Evolutionary conservation across 2,113 vertebrate species (phyloP), one percentile per base, ranked within the genome.

Genomic region (Dicaeum eximium): DNA sequence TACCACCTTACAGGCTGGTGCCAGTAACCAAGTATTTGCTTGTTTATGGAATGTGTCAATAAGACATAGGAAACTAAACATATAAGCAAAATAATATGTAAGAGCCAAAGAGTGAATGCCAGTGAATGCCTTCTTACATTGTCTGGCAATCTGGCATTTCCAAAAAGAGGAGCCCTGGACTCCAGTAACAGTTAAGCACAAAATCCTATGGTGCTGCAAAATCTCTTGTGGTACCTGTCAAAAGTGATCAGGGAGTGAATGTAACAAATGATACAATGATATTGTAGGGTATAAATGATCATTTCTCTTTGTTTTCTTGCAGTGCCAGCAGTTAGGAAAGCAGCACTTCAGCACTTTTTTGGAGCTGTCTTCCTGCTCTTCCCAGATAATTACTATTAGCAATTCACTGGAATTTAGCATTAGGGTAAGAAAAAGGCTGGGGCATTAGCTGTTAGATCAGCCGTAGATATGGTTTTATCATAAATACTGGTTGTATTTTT

Each of bases 211-310:
- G 23, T 86, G 54, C 79, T 93, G 48, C 53, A 71, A 25, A 48
- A 64, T 67, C 3, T 4, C 11, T 25, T 33, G 56, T 30, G 37
- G 28, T 61, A 33, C 57, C 25, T 83, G 51, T 80, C 42, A 50
- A 58, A 92, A 70, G 22, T 50, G 31, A 7, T 35, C 17, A 5
- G 8, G 21, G 50, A 35, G 45, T 77, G 60, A 70, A 53, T 11
- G 69, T 69, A 71, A 18, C 22, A 78, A 19, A 25, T 0, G 1
- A 54, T 27, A 33, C 17, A 51, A 20, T 51, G 31, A 57, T 54
- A 35, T 4, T 3, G 5, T 21, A 37, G 61, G n/a, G n/a, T 14
- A n/a, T 25, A 65, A 90, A 25, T 0, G 0, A 31, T 80, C 0
- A 6, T 70, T 61, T 77, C 57, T 72, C 5, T 78, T 70, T 66